A percentile compares a stretch with the other conserved stretches of the same genome.
phyloP scores from a whole-genome alignment of 2,888 invertebrate genomes.

The Xylophagus ater region DNA sequence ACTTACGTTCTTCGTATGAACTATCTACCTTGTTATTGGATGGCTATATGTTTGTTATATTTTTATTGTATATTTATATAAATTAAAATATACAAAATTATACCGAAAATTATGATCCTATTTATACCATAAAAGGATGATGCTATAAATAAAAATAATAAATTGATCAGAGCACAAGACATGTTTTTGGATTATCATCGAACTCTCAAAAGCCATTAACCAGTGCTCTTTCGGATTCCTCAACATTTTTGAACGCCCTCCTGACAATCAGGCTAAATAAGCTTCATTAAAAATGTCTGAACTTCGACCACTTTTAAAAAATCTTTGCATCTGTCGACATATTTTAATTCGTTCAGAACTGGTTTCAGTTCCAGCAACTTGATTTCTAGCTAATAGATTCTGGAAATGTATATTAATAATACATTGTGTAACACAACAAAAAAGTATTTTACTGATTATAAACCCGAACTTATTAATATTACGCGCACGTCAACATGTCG shows the following conservation, averaged over 20 bases:
- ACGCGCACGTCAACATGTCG: too few relatives aligned
- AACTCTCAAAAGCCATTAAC: constrained; percentile 25
- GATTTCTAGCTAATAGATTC: constrained; percentile 33
- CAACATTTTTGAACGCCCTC: constrained; percentile 5
- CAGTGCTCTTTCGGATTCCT: constrained; percentile 23
- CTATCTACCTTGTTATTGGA: too few relatives aligned
- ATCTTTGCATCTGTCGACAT: constrained; percentile 23
- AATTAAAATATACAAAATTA: too few relatives aligned
- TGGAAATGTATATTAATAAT: constrained; percentile 39
- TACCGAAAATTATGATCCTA: too few relatives aligned
- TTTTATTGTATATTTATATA: too few relatives aligned
- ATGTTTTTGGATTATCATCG: constrained; percentile 29
- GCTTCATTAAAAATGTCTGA: constrained; percentile 21
- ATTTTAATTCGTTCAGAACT: constrained; percentile 2
- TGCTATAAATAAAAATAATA: too few relatives aligned
- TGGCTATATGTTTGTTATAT: too few relatives aligned
- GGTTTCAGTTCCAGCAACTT: constrained; percentile 10
- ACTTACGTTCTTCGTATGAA: too few relatives aligned
- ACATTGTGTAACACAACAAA: constrained; percentile 37
- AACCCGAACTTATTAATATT: too few relatives aligned
- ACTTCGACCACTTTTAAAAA: constrained; percentile 23
- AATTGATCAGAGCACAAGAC: constrained; percentile 32
- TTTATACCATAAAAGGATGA: too few relatives aligned
- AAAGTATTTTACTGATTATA: too few relatives aligned
- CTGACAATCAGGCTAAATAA: neutral